phyloP scores from a whole-genome alignment of 1,140 invertebrate species.

The Octopus bimaculoides region DNA sequence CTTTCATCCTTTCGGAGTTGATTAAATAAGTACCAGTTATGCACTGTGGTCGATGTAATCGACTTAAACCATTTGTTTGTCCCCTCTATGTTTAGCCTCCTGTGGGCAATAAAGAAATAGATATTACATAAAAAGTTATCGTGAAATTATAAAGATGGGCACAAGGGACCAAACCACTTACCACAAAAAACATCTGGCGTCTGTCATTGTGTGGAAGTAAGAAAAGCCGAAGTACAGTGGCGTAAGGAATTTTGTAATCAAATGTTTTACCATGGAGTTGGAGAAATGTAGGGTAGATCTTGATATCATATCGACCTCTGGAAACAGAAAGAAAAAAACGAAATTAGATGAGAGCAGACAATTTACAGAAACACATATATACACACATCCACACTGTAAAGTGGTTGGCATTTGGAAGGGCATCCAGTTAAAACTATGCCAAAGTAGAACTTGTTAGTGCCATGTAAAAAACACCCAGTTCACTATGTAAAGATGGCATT shows the following conservation, averaged over 20 bases:
- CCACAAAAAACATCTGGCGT: conserved; percentile 98
- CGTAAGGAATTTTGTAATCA: conserved; percentile 99
- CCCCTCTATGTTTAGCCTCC: too few relatives aligned
- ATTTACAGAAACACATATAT: background rate
- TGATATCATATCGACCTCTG: conserved; percentile 99
- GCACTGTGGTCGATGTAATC: too few relatives aligned
- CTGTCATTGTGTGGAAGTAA: conserved; percentile 95
- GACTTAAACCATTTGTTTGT: too few relatives aligned
- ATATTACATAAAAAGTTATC: too few relatives aligned
- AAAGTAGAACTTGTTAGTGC: too few relatives aligned
- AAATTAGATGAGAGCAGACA: background rate
- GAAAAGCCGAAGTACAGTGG: conserved; percentile 90
- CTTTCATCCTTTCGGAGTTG: too few relatives aligned
- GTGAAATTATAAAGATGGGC: too few relatives aligned
- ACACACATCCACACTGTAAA: background rate
- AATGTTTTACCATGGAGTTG: conserved; percentile 99
- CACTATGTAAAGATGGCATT: too few relatives aligned
- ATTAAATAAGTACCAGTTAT: too few relatives aligned
- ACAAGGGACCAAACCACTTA: conserved; percentile 55
- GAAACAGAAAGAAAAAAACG: conserved; percentile 43
- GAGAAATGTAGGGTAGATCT: conserved; percentile 95
- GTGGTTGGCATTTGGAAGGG: background rate
- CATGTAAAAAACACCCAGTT: too few relatives aligned
- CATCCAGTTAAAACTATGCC: too few relatives aligned
- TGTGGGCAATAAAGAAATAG: too few relatives aligned